Base-by-base conservation (phyloP, 2,113 vertebrate species). In the Prunella himalayana region DNA sequence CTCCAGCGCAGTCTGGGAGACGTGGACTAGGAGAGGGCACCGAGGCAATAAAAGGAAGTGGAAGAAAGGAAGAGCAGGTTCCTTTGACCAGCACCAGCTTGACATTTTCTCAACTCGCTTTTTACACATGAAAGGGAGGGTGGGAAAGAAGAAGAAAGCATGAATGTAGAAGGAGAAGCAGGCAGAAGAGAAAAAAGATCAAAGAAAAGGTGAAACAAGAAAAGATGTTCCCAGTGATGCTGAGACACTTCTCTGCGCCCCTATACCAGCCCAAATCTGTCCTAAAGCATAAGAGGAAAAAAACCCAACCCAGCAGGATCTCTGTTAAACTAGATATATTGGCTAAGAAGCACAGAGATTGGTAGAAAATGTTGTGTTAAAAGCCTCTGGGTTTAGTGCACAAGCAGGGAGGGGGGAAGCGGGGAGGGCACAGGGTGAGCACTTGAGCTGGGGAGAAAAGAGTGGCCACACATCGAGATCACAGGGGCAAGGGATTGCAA, bases 11-110 rank as follows among this genome's bases (percentile, higher is more conserved):
- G 30, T 51, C 56, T 39, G 42, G 35, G 65, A 86, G 85, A 86
- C 0, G 2, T 11, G 22, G 63, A 72, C 61, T 64, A 50, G 50
- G 61, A 90, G 37, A 77, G n/a, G n/a, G 37, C 47, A 41, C 56
- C 15, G 24, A 82, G 53, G 60, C 80, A 93, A 73, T 85, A 73
- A 90, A 88, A 88, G 39, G 39, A 86, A 93, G 30, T 20, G 42
- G 68, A 91, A 95, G 59, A 95, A 90, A 94, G 20, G 44, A 28
- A 86, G 92, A 95, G 68, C 47, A 81, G 93, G 79, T 80, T 94
- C 87, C 71, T 96, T 95, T 93, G 80, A 96, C 96, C 85, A 95
- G 41, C 82, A 90, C 24, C 60, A 90, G 85, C 72, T 64, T 95
- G 90, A 88, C 88, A 41, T 86, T 92, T 96, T 94, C 79, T 93